A percentile compares a stretch with the other conserved stretches of the same genome.
phyloP scores from a whole-genome alignment of 2,797 vertebrate species.

The Pyrocephalus nanus region DNA sequence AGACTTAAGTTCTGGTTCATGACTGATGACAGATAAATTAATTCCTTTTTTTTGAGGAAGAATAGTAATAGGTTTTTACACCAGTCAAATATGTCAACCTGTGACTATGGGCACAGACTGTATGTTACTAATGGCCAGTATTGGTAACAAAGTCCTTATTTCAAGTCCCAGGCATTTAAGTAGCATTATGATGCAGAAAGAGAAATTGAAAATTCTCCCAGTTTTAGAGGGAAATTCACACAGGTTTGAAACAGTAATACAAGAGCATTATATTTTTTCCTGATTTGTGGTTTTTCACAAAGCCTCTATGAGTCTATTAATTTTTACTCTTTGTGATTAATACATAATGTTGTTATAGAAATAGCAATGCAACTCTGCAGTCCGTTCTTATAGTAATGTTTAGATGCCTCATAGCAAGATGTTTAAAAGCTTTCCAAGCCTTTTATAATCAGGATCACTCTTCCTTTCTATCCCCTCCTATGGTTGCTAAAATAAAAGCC shows the following conservation, averaged over 20 bases:
- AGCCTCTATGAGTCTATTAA: background rate
- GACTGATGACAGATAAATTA: background rate
- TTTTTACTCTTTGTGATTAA: background rate
- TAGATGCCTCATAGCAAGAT: background rate
- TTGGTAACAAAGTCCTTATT: background rate
- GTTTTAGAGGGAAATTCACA: background rate
- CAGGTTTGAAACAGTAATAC: background rate
- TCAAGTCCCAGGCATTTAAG: background rate
- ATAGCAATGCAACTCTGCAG: background rate
- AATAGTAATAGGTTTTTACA: background rate
- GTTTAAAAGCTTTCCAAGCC: background rate
- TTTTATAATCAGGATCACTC: background rate
- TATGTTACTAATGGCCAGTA: background rate
- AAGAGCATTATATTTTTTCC: background rate
- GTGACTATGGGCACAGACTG: background rate
- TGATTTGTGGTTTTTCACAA: background rate
- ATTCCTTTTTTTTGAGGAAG: background rate
- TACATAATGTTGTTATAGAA: background rate
- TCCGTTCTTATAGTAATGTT: background rate
- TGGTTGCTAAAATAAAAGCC: background rate
- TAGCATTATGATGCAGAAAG: background rate
- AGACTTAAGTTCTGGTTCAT: background rate
- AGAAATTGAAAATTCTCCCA: background rate
- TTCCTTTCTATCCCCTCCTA: background rate
- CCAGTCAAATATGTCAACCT: background rate